Conservation (phyloP, 2,797 vertebrate genomes). For the Hippopotamyrus pictus region DNA sequence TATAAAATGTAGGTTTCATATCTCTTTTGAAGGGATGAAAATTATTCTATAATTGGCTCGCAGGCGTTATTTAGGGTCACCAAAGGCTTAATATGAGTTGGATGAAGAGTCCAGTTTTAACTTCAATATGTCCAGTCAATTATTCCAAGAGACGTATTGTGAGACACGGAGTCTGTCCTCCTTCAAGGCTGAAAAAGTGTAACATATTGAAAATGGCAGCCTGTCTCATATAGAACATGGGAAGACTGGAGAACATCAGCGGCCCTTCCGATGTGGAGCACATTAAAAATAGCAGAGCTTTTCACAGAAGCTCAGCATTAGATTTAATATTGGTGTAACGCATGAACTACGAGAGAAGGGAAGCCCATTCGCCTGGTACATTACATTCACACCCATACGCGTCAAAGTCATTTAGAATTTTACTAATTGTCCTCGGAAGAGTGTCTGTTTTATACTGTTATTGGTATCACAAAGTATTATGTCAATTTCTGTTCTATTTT, state of each 20-base stretch:
- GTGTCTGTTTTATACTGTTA: slow-evolving; percentile 31
- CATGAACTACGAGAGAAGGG: slow-evolving; percentile 18
- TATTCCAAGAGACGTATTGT: slow-evolving; percentile 6
- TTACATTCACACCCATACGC: slow-evolving; percentile 15
- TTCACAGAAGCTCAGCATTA: not conserved
- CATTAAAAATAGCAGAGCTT: not conserved
- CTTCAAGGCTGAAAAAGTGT: not conserved
- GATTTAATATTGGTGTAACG: slow-evolving; percentile 10
- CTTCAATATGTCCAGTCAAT: slow-evolving; percentile 6
- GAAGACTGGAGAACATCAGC: not conserved
- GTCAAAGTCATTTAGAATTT: slow-evolving; percentile 36
- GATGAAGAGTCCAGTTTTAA: not conserved
- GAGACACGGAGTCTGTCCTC: not conserved
- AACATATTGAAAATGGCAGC: not conserved
- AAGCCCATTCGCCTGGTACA: not conserved
- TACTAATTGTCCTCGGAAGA: slow-evolving; percentile 23
- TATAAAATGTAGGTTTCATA: not conserved
- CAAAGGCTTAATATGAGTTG: not conserved
- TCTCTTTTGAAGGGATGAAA: not conserved
- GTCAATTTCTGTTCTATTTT: slow-evolving; percentile 41
- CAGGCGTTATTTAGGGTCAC: not conserved
- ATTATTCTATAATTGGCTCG: not conserved
- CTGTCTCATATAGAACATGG: not conserved
- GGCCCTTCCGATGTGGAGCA: not conserved
- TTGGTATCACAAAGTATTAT: slow-evolving; percentile 44